A percentile compares a stretch with the other conserved stretches of the same genome.
Conservation (phyloP, 2,113 vertebrate genomes). For the Thunnus thynnus region DNA sequence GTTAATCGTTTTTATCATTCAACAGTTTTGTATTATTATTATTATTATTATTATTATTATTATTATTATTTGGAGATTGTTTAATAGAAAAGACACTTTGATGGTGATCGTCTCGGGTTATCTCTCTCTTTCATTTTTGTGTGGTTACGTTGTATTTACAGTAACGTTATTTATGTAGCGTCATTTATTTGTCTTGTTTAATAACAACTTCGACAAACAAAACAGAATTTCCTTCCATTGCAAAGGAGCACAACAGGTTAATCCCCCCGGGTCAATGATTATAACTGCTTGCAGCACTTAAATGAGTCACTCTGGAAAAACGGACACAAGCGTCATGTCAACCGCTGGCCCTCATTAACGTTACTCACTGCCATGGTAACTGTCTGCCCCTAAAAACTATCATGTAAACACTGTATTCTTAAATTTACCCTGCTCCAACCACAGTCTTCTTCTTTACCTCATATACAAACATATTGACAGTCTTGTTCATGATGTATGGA, state of each 20-base stretch:
- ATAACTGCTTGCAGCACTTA: conserved; percentile 1
- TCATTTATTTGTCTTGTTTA: neutral
- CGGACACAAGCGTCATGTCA: conserved; percentile 19
- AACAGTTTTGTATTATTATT: too few relatives aligned
- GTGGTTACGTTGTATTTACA: too few relatives aligned
- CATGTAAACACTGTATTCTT: conserved; percentile 50
- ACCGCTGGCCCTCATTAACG: conserved; percentile 12
- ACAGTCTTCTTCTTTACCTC: neutral
- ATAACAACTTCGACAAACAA: neutral
- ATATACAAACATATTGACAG: neutral
- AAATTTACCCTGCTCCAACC: neutral
- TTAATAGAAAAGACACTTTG: neutral
- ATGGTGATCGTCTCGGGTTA: neutral
- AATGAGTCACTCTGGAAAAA: conserved; percentile 54
- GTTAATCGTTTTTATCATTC: neutral
- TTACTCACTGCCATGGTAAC: conserved; percentile 60
- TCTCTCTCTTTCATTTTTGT: neutral
- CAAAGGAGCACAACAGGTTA: neutral
- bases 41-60: too few relatives aligned
- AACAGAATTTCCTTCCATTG: neutral
- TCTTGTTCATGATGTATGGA: neutral
- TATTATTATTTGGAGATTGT: neutral
- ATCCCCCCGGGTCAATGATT: neutral
- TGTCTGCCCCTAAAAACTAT: conserved; percentile 16
- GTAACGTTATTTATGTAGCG: too few relatives aligned